Conservation (phyloP, 2,113 vertebrate species). For the Mus spicilegus region DNA sequence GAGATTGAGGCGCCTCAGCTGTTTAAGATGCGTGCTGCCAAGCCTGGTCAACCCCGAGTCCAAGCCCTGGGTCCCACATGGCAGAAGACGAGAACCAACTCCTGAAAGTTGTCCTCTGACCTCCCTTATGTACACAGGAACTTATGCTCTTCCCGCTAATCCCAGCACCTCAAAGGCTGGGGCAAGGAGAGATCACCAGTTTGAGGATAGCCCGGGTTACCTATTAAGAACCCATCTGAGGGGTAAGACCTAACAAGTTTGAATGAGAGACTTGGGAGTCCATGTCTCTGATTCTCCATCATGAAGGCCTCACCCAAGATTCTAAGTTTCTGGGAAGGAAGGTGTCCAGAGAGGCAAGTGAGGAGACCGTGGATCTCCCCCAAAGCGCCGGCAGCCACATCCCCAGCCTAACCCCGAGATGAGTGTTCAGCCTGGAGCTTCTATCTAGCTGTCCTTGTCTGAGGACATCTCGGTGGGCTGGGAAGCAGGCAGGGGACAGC, state of each 20-base stretch:
- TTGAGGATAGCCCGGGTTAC: not conserved
- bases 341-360: not conserved
- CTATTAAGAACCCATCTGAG: not conserved
- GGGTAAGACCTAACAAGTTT: not conserved
- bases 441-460: not conserved
- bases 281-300: not conserved
- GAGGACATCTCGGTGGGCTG: not conserved
- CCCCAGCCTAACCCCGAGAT: not conserved
- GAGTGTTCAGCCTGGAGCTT: not conserved
- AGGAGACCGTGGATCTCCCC: not conserved
- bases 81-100: not conserved
- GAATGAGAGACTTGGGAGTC: not conserved
- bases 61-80: not conserved
- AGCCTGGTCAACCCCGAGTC: too few relatives aligned
- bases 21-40: not conserved
- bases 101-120: not conserved
- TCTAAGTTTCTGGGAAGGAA: not conserved
- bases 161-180: not conserved
- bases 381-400: too few relatives aligned
- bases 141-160: not conserved
- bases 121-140: not conserved
- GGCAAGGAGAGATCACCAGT: not conserved
- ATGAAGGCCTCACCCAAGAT: not conserved
- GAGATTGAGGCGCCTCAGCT: not conserved
- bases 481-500: not conserved